These are phyloP conservation scores for Tipula confusa DNA, from an alignment of 2,888 invertebrate species.

Conservation along the genomic window DNA sequence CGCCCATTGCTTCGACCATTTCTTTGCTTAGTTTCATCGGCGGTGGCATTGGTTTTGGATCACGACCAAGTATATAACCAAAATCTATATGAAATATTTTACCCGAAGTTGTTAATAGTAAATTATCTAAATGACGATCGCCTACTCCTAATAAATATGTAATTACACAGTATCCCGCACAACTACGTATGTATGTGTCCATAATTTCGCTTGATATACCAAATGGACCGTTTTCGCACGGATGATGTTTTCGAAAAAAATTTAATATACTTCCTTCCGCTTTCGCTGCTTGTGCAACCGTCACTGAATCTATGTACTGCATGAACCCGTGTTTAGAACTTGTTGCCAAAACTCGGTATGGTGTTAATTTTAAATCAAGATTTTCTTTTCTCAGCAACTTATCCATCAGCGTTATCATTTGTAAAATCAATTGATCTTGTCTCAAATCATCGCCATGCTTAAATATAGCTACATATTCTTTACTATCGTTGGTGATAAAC, in stretches of 20 bases:
- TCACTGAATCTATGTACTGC: conserved; percentile 89
- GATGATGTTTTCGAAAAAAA: conserved; percentile 86
- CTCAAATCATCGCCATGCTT: conserved; percentile 96
- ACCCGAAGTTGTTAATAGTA: conserved; percentile 84
- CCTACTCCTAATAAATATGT: conserved; percentile 95
- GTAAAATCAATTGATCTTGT: conserved; percentile 95
- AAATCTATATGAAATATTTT: conserved; percentile 97
- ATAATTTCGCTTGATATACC: conserved; percentile 91
- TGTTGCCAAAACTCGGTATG: conserved; percentile 92
- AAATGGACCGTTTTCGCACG: conserved; percentile 80
- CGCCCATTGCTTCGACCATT: conserved; percentile 99
- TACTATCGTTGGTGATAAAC: conserved; percentile 75
- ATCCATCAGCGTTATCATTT: conserved; percentile 98
- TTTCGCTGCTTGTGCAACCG: conserved; percentile 86
- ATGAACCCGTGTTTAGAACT: conserved; percentile 95
- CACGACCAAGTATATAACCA: conserved; percentile 94
- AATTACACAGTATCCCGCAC: conserved; percentile 97
- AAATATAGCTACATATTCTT: conserved; percentile 91
- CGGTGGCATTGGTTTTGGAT: conserved; percentile 97
- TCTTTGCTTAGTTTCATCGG: conserved; percentile 99
- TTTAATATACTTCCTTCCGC: conserved; percentile 87
- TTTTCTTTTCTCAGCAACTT: conserved; percentile 90
- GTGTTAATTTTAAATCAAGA: conserved; percentile 91
- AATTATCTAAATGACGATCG: conserved; percentile 95
- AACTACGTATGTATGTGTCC: conserved; percentile 94